These are phyloP conservation scores for Myiozetetes cayanensis DNA, from an alignment of 2,113 vertebrate genomes.

Conservation along the genomic window DNA sequence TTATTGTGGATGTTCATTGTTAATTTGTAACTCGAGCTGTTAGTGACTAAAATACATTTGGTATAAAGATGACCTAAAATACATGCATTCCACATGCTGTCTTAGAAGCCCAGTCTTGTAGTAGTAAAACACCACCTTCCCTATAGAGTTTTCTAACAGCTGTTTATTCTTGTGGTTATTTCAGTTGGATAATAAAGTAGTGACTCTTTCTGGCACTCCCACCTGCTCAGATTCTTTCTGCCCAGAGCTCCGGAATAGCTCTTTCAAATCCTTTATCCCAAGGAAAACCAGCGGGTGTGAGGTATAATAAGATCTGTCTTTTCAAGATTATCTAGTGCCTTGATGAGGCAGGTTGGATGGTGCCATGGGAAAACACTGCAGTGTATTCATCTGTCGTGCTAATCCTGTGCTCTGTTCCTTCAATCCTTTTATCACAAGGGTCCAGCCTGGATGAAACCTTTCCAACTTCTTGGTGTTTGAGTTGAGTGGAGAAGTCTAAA, in stretches of 20 bases:
- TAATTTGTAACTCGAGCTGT: slow-evolving; percentile 8
- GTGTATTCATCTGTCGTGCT: slow-evolving; percentile 11
- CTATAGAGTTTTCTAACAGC: background rate
- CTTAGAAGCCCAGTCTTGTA: background rate
- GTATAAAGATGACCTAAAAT: background rate
- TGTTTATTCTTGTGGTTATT: slow-evolving; percentile 33
- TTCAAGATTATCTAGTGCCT: slow-evolving; percentile 15
- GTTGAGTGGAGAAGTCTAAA: slow-evolving; percentile 20
- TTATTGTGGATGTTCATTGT: background rate
- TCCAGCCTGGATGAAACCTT: slow-evolving; percentile 56
- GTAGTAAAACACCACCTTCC: background rate
- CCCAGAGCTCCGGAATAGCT: background rate
- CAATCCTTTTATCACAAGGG: slow-evolving; percentile 57
- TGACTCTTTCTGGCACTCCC: slow-evolving; percentile 6
- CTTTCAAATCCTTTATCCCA: slow-evolving; percentile 50
- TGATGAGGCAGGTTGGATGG: slow-evolving; percentile 45
- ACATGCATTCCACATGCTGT: background rate
- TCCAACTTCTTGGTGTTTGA: slow-evolving; percentile 34
- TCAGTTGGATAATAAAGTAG: slow-evolving; percentile 13
- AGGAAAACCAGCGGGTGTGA: background rate
- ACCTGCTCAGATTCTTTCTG: slow-evolving; percentile 49
- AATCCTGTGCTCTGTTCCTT: slow-evolving; percentile 50
- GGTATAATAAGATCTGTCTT: slow-evolving; percentile 35
- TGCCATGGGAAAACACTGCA: slow-evolving; percentile 34
- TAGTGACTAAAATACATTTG: background rate